A percentile compares a stretch with the other conserved stretches of the same genome.
Evolutionary conservation across 2,888 invertebrate species (phyloP).

Genomic region (Cynaeus angustus): DNA sequence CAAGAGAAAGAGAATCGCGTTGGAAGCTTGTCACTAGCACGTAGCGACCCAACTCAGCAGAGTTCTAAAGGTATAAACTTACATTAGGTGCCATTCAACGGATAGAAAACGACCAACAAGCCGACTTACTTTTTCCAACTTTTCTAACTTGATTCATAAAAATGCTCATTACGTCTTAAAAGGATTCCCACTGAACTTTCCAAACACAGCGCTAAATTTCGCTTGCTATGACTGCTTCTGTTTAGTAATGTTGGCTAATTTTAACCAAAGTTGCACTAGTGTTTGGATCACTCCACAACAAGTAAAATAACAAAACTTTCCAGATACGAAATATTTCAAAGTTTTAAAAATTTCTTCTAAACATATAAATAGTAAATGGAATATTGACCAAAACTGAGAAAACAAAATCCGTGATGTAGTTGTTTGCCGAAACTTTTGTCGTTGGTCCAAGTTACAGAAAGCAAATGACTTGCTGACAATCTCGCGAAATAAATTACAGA

Average conservation of each 20-base stretch:
- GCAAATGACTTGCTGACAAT: too few species aligned
- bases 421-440: not conserved
- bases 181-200: slow-evolving; percentile 37
- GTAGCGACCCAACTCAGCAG: slow-evolving; percentile 25
- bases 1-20: slow-evolving; percentile 12
- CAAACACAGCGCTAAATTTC: slow-evolving; percentile 20
- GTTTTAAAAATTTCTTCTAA: not conserved
- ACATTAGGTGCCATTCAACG: slow-evolving; percentile 45
- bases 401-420: slow-evolving; percentile 6
- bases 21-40: slow-evolving; percentile 33
- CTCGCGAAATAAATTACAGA: too few species aligned
- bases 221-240: slow-evolving; percentile 10
- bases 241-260: slow-evolving; percentile 41
- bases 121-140: slow-evolving; percentile 35
- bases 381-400: slow-evolving; percentile 9
- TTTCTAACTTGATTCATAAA: slow-evolving; percentile 45
- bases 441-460: not conserved
- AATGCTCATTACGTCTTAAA: slow-evolving; percentile 47
- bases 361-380: not conserved
- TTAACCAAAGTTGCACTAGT: slow-evolving; percentile 18
- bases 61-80: slow-evolving; percentile 44
- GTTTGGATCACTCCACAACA: not conserved
- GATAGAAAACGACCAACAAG: slow-evolving; percentile 47
- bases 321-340: slow-evolving; percentile 16
- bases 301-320: too few species aligned